Percentiles rank a stretch among this genome's conserved stretches.
phyloP scores from a whole-genome alignment of 2,113 vertebrate species.

The Oxyruncus cristatus region DNA sequence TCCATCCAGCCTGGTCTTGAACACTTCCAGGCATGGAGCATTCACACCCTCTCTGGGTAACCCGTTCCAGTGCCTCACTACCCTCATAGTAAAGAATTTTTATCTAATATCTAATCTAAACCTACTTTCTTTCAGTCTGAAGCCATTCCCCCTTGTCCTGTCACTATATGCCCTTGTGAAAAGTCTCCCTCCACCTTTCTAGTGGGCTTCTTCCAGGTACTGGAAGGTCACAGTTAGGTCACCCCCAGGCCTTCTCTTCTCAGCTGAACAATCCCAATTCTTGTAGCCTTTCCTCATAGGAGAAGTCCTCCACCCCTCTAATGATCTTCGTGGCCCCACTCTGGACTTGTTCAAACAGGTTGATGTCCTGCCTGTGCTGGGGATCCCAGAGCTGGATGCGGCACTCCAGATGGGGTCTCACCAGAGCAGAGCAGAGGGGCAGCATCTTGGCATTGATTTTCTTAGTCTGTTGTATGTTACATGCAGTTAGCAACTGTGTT shows the following conservation, averaged over 20 bases:
- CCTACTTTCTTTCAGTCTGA: neutral
- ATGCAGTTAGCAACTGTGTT: neutral
- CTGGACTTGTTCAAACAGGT: neutral
- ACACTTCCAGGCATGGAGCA: neutral
- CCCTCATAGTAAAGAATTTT: neutral
- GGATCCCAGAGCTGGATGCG: neutral
- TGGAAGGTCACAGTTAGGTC: neutral
- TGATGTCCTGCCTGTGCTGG: neutral
- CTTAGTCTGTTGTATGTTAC: neutral
- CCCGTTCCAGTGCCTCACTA: neutral
- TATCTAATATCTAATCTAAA: neutral
- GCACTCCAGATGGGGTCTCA: neutral
- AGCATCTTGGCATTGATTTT: neutral
- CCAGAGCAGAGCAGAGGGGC: neutral
- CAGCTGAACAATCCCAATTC: neutral
- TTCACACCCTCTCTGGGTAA: neutral
- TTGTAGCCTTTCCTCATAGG: neutral
- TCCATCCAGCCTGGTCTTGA: neutral
- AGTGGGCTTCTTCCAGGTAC: neutral
- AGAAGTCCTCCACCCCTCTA: neutral
- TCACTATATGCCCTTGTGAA: neutral
- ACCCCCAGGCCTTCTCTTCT: neutral
- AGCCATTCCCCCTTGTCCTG: neutral
- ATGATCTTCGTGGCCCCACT: neutral
- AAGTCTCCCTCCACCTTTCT: neutral